phyloP scores from a whole-genome alignment of 2,888 invertebrate genomes.

The Neria commutata region DNA sequence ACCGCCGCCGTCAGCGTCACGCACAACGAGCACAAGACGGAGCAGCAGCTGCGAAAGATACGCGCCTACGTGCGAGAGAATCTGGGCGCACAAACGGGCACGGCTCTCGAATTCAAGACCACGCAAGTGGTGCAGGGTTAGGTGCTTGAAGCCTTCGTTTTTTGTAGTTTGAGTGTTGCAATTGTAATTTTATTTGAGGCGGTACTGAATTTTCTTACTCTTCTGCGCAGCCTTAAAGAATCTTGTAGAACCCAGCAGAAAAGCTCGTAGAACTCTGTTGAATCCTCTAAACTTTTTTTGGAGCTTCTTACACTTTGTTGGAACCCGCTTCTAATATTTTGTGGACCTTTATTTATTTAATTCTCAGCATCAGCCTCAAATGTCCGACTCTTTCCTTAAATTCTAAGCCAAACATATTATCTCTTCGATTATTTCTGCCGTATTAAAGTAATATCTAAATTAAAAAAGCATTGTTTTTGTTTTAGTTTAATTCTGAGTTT shows the following conservation, averaged over 20 bases:
- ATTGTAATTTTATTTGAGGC: slow-evolving; percentile 28
- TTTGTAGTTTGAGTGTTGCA: slow-evolving; percentile 22
- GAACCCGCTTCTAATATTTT: not conserved
- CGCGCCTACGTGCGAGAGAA: slow-evolving; percentile 48
- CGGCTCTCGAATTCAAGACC: slow-evolving; percentile 49
- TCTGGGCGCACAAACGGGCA: slow-evolving; percentile 50
- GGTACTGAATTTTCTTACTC: slow-evolving; percentile 24
- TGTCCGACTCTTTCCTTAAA: too few relatives aligned
- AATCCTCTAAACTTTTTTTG: not conserved
- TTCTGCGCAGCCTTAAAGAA: not conserved
- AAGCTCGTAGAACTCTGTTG: too few relatives aligned
- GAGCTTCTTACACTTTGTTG: slow-evolving; percentile 19
- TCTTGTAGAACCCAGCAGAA: too few relatives aligned
- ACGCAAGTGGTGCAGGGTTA: slow-evolving; percentile 45
- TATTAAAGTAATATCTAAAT: not conserved
- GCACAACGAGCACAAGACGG: slow-evolving; percentile 13
- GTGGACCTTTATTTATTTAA: too few relatives aligned
- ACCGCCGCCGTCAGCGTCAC: slow-evolving; percentile 9
- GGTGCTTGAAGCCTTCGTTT: slow-evolving; percentile 7
- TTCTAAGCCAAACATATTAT: not conserved
- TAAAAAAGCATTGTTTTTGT: slow-evolving; percentile 19
- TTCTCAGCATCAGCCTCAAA: too few relatives aligned
- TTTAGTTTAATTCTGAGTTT: slow-evolving; percentile 19
- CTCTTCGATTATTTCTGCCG: not conserved
- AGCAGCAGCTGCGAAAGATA: slow-evolving; percentile 42